Percentiles rank a stretch among this genome's conserved stretches.
These are phyloP conservation scores for Mimumesa dahlbomi DNA, from an alignment of 2,888 invertebrate genomes.

Conservation along the genomic window DNA sequence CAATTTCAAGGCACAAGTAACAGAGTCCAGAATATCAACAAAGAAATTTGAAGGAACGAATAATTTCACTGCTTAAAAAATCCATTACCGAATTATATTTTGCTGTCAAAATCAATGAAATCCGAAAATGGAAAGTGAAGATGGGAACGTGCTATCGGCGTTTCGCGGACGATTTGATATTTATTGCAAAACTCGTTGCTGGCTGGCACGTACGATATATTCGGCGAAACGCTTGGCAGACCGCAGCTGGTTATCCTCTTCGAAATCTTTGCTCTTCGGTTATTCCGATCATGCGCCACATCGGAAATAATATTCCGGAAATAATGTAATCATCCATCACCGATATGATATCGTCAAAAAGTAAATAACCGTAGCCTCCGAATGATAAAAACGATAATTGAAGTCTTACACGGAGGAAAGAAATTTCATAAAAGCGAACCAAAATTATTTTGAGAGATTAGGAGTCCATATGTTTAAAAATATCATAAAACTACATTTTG, in stretches of 20 bases:
- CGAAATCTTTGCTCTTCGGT: constrained; percentile 46
- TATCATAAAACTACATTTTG: neutral
- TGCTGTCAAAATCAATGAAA: too few relatives aligned
- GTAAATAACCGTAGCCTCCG: too few relatives aligned
- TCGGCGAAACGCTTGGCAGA: constrained; percentile 39
- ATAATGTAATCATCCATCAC: too few relatives aligned
- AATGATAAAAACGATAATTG: too few relatives aligned
- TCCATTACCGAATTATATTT: too few relatives aligned
- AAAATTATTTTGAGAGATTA: too few relatives aligned
- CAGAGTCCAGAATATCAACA: too few relatives aligned
- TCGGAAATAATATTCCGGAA: constrained; percentile 44
- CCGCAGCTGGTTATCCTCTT: constrained; percentile 56
- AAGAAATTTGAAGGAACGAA: neutral
- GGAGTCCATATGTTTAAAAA: neutral
- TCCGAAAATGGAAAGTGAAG: too few relatives aligned
- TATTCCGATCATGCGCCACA: constrained; percentile 47
- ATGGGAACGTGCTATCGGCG: constrained; percentile 25
- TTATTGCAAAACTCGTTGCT: constrained; percentile 50
- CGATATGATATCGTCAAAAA: too few relatives aligned
- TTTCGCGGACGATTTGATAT: constrained; percentile 46
- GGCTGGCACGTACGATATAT: constrained; percentile 42
- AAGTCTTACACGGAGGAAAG: neutral
- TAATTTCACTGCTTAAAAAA: too few relatives aligned
- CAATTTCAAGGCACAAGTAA: too few relatives aligned
- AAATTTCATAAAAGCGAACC: neutral